These are phyloP conservation scores for Venustoraphidia nigricollis DNA, from an alignment of 2,888 invertebrate genomes.

Conservation along the genomic window DNA sequence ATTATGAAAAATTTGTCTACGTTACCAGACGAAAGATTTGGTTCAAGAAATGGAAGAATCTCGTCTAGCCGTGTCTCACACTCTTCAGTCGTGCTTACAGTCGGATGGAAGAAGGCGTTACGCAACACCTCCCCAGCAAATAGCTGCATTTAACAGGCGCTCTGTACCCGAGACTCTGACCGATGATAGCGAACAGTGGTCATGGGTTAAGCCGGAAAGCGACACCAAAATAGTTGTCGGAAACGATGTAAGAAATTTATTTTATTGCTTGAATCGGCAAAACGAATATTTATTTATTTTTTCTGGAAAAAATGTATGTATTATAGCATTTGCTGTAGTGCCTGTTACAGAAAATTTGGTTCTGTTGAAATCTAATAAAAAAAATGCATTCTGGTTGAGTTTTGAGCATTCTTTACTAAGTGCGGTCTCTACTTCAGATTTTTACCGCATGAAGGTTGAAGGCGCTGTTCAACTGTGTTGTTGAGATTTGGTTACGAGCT, in stretches of 20 bases:
- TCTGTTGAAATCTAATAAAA: too few relatives aligned
- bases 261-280: not conserved
- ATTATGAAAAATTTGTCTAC: slow-evolving; percentile 2
- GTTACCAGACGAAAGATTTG: slow-evolving; percentile 40
- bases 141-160: slow-evolving; percentile 72
- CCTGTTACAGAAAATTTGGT: too few relatives aligned
- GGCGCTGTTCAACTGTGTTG: too few relatives aligned
- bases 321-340: too few relatives aligned
- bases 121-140: slow-evolving; percentile 80
- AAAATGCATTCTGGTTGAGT: too few relatives aligned
- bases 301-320: not conserved
- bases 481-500: too few relatives aligned
- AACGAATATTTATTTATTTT: not conserved
- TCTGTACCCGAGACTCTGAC: slow-evolving; percentile 52
- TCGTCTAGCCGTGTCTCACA: slow-evolving; percentile 66
- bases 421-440: too few relatives aligned
- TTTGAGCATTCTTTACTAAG: too few relatives aligned
- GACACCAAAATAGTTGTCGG: slow-evolving; percentile 55
- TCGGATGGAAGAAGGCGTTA: slow-evolving; percentile 67
- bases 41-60: slow-evolving; percentile 73
- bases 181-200: slow-evolving; percentile 32
- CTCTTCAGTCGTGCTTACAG: slow-evolving; percentile 72
- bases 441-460: too few relatives aligned
- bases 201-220: slow-evolving; percentile 45
- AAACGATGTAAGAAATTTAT: slow-evolving; percentile 43